Percentiles rank a stretch among this genome's conserved stretches.
Conservation (phyloP, 1,140 invertebrate genomes). For the Pachyrhynchus sulphureomaculatus region DNA sequence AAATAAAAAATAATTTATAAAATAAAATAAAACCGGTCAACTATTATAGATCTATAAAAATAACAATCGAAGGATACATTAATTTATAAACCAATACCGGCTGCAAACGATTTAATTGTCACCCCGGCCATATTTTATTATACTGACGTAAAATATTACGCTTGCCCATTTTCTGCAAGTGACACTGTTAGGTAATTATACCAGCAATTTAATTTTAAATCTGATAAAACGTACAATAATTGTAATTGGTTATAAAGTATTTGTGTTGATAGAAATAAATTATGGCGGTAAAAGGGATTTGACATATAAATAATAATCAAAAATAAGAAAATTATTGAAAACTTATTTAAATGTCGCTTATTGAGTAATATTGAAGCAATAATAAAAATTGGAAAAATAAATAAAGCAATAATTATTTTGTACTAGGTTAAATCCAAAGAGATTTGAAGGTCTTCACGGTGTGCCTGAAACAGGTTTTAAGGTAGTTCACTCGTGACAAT, state of each 20-base stretch:
- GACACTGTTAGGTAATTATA: conserved; percentile 6
- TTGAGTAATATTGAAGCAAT: no score
- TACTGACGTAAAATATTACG: conserved; percentile 13
- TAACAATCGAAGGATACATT: conserved; percentile 9
- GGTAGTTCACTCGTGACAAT: no score
- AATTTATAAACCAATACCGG: conserved; percentile 13
- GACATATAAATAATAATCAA: no score
- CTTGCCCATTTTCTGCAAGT: neutral
- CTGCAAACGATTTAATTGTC: conserved; percentile 15
- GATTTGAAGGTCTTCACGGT: no score
- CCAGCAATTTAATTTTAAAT: conserved; percentile 10
- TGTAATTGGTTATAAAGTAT: conserved; percentile 4
- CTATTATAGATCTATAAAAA: conserved; percentile 6
- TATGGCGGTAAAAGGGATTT: no score
- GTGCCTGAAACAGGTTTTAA: no score
- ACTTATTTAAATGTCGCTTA: no score
- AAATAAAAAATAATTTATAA: neutral
- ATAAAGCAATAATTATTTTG: no score
- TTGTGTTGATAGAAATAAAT: no score
- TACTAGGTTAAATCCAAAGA: no score
- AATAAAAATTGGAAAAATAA: no score
- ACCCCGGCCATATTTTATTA: conserved; percentile 8
- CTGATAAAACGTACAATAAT: conserved; percentile 4
- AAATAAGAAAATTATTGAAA: no score
- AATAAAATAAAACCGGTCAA: conserved; percentile 10